A percentile compares a stretch with the other conserved stretches of the same genome.
Conservation (phyloP, 2,113 vertebrate genomes). For the Xerus inauris region DNA sequence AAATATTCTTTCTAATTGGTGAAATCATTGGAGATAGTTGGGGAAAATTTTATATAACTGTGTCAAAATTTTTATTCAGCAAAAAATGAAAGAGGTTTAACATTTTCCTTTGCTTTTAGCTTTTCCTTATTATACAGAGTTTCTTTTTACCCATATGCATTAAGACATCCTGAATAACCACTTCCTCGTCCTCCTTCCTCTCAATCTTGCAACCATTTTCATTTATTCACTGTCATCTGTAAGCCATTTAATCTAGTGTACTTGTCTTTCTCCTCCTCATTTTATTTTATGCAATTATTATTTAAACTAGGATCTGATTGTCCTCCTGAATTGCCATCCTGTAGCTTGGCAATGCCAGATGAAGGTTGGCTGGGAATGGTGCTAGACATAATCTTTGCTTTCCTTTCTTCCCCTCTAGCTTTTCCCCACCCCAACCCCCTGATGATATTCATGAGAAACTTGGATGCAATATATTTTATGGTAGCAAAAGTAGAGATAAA, state of each 20-base stretch:
- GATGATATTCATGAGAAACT: neutral
- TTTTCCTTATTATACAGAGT: neutral
- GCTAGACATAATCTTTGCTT: too few relatives aligned
- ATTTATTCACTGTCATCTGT: neutral
- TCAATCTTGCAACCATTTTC: neutral
- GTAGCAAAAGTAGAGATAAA: neutral
- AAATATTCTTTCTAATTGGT: slow-evolving; percentile 14
- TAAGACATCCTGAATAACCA: neutral
- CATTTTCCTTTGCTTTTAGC: slow-evolving; percentile 11
- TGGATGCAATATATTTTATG: neutral
- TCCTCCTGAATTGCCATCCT: neutral
- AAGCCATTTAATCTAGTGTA: neutral
- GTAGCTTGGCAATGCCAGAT: neutral
- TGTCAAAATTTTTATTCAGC: slow-evolving; percentile 14
- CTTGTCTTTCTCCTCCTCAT: neutral
- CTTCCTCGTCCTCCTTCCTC: slow-evolving; percentile 17
- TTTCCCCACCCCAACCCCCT: neutral
- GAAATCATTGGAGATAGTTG: slow-evolving; percentile 9
- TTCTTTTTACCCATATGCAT: neutral
- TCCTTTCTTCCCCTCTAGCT: neutral
- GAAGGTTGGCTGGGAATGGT: neutral
- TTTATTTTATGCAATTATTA: slow-evolving; percentile 15
- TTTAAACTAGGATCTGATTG: neutral
- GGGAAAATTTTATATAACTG: neutral
- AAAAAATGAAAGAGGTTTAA: neutral